Evolutionary conservation across 2,797 vertebrate genomes (phyloP), one percentile per base, ranked within the genome.

Genomic region (Alfaro cultratus): DNA sequence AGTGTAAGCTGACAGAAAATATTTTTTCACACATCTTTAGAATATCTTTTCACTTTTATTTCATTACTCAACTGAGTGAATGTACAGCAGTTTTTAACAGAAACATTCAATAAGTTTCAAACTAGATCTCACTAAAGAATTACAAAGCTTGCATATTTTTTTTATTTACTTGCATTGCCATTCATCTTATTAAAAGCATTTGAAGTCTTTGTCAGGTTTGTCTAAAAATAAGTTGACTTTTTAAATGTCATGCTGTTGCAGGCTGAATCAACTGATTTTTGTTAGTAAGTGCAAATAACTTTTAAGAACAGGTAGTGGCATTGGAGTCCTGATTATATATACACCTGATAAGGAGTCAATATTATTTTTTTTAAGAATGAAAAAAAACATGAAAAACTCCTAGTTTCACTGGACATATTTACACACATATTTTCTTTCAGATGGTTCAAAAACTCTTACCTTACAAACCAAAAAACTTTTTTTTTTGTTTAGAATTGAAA

Each of bases 81-180:
- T 76, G 80, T 88, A 92, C 91, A 93, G 31, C 79, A 88, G 88
- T 86, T 89, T 90, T 76, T 29, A 49, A 86, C 87, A 87, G 75
- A 87, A 92, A 93, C 93, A 95, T 94, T 95, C 91, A 92, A 72
- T 92, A 90, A 85, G 83, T 86, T 87, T 85, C 64, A 87, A 94
- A 91, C 84, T 70, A 86, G 88, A 85, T 84, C 57, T 84, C 88
- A 91, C 49, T 89, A 92, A 93, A 93, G 53, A 92, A 93, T 77
- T 82, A 74, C 83, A 90, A 92, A 92, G 88, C 84, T 90, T 92
- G 91, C 87, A 93, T 90, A 90, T 88, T 87, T 85, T 67, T 67
- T 73, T 67, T 39, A 29, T 13, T 57, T 29, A 2, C 26, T 62
- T 80, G 89, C 84, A 89, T 81, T 86, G 83, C 39, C 80, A 86